These are phyloP conservation scores for Lerema accius DNA, from an alignment of 1,140 invertebrate species.

Conservation along the genomic window DNA sequence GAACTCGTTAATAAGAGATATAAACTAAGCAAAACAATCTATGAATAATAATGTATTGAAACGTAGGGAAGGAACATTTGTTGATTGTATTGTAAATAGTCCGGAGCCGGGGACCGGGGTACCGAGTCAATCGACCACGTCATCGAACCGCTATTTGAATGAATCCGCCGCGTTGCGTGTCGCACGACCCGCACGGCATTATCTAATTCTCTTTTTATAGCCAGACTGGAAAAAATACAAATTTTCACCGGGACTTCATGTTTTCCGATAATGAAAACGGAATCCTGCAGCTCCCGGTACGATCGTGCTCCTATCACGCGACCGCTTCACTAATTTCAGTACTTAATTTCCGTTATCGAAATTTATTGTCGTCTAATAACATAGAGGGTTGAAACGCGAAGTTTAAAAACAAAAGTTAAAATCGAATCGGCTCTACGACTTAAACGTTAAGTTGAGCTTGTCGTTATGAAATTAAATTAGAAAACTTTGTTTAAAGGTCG, in stretches of 20 bases:
- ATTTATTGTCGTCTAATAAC: conserved; percentile 10
- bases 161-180: conserved; percentile 67
- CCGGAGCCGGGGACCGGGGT: conserved; percentile 31
- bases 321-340: conserved; percentile 9
- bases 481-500: conserved; percentile 60
- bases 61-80: conserved; percentile 31
- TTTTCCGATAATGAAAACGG: conserved; percentile 21
- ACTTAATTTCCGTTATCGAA: conserved; percentile 31
- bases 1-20: too few relatives aligned
- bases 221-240: conserved; percentile 41
- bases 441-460: conserved; percentile 33
- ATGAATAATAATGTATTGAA: neutral
- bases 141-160: conserved; percentile 66
- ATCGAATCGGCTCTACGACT: neutral
- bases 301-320: conserved; percentile 6
- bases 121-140: conserved; percentile 63
- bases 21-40: too few relatives aligned
- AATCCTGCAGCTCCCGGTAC: conserved; percentile 12
- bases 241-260: conserved; percentile 34
- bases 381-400: conserved; percentile 1
- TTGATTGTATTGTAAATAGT: conserved; percentile 48
- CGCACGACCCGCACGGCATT: conserved; percentile 63
- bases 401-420: conserved; percentile 26
- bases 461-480: conserved; percentile 52
- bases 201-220: conserved; percentile 46